Evolutionary conservation across 2,888 invertebrate species (phyloP).

Genomic region (Beris chalybata): DNA sequence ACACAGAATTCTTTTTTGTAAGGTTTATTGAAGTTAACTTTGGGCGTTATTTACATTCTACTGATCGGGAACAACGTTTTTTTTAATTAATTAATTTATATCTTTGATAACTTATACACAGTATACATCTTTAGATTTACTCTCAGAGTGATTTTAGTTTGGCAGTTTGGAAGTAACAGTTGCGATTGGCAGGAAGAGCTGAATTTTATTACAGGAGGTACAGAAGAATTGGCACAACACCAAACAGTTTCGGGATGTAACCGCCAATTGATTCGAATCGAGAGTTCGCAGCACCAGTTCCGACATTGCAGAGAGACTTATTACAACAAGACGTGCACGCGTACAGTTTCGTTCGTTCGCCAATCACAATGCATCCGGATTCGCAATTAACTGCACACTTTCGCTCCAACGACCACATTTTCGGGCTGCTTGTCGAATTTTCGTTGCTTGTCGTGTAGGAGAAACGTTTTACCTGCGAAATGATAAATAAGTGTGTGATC

Average conservation of each 20-base stretch:
- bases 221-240: constrained; percentile 14
- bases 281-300: constrained; percentile 57
- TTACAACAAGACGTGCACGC: constrained; percentile 87
- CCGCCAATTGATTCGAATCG: background rate
- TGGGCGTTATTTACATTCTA: background rate
- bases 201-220: constrained; percentile 3
- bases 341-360: constrained; percentile 83
- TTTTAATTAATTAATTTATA: too few relatives aligned
- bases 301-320: constrained; percentile 75
- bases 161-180: too few relatives aligned
- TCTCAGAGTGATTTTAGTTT: too few relatives aligned
- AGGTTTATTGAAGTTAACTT: too few relatives aligned
- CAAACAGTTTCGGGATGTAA: background rate
- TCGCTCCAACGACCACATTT: constrained; percentile 82
- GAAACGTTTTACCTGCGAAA: constrained; percentile 69
- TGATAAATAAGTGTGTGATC: too few relatives aligned
- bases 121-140: constrained; percentile 3
- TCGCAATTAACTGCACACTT: constrained; percentile 83
- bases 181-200: too few relatives aligned
- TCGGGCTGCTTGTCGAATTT: constrained; percentile 72
- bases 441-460: constrained; percentile 83
- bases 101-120: constrained; percentile 12
- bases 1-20: too few relatives aligned
- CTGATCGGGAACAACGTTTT: background rate
- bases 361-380: constrained; percentile 85